Evolutionary conservation across 2,888 invertebrate species (phyloP), one percentile per base, ranked within the genome.

Genomic region (Empis stercorea): DNA sequence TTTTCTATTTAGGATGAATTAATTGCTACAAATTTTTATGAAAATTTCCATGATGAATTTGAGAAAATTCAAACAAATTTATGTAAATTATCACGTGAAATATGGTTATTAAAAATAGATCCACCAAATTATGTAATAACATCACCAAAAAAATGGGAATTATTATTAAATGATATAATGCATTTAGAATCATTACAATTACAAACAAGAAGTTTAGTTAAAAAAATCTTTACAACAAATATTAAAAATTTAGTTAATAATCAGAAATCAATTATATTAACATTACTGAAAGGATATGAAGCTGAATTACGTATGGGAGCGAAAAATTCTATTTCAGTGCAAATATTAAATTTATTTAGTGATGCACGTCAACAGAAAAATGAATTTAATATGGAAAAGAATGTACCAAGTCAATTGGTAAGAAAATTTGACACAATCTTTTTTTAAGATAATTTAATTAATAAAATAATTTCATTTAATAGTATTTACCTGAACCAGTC

Each of bases 401-500:
- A 48, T 42, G 13, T 32, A 32, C 44, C 43, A n/a, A 45, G 14
- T 15, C 44, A 48, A 46, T 13, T 44, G 44, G 48, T 49, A 47
- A 30, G 9, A 38, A 48, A n/a, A 27, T 10, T 30, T 10, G 5
- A 10, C 4, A 10, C 16, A 10, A 14, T 9, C n/a, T 38, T 39
- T 44, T 34, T 32, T 39, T 42, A 15, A n/a, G n/a, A n/a, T n/a
- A 30, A 36, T 40, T 16, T 30, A 27, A 14, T 15, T 11, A 38
- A 46, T 47, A 37, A 3, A 13, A 15, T 3, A 7, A 43, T 10
- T 41, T 30, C 39, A 30, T 34, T 45, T 44, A 44, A 10, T 14
- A 59, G 59, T 48, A 50, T 40, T 47, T 58, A 11, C 56, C 57
- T 17, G 51, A 56, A 44, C 53, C 60, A 16, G 48, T 55, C 34